These are phyloP conservation scores for Graptemys geographica DNA, from an alignment of 2,797 vertebrate genomes.

Conservation along the genomic window DNA sequence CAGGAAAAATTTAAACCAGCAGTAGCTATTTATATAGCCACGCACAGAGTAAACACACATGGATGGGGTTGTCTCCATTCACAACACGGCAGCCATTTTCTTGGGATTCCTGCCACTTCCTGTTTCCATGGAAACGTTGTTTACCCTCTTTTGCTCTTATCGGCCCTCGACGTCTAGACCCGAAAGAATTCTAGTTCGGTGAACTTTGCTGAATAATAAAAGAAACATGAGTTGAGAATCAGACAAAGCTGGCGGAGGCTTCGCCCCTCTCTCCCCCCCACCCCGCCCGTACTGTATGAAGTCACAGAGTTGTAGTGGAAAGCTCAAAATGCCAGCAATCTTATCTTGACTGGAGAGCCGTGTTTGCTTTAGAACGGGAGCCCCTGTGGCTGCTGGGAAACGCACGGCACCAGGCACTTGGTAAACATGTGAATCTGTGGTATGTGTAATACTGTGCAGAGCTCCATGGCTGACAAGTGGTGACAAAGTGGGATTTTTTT, in stretches of 20 bases:
- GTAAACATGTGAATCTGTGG: not conserved
- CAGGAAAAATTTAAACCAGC: conserved; percentile 88
- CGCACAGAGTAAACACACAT: conserved; percentile 84
- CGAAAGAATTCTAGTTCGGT: not conserved
- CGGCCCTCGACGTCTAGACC: conserved; percentile 22
- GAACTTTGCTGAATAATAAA: conserved; percentile 7
- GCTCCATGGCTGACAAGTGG: not conserved
- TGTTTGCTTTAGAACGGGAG: not conserved
- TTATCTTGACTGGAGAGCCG: not conserved
- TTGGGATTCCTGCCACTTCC: conserved; percentile 83
- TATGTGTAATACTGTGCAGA: not conserved
- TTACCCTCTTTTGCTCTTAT: conserved; percentile 13
- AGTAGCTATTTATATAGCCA: conserved; percentile 86
- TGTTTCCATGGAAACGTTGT: conserved; percentile 83
- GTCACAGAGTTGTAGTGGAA: not conserved
- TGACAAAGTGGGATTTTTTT: not conserved
- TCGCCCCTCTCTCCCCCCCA: not conserved
- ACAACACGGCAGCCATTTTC: conserved; percentile 86
- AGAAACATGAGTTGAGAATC: not conserved
- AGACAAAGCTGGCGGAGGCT: not conserved
- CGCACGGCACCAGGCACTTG: not conserved
- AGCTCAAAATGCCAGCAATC: not conserved
- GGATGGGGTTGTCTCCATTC: conserved; percentile 86
- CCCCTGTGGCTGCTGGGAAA: not conserved
- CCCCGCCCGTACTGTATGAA: not conserved